Percentiles rank a stretch among this genome's conserved stretches.
Conservation (phyloP, 2,113 vertebrate species). For the Macroglossus sobrinus region DNA sequence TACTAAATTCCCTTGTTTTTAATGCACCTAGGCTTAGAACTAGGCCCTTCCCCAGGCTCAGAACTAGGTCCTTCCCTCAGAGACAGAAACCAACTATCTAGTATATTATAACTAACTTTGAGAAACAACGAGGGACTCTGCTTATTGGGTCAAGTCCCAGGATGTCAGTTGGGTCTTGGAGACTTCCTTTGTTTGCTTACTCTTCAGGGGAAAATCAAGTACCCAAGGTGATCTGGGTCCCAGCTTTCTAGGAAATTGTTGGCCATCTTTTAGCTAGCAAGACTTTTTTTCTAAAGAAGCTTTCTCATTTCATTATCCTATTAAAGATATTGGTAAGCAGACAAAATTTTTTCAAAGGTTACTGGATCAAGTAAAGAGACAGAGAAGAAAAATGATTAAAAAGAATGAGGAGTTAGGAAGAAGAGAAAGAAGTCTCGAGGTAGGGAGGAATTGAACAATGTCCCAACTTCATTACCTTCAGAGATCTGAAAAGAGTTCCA, state of each 20-base stretch:
- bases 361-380: neutral
- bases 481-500: neutral
- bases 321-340: neutral
- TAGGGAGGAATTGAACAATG: neutral
- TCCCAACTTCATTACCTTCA: neutral
- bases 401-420: neutral
- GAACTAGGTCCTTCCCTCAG: neutral
- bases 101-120: neutral
- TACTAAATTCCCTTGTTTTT: neutral
- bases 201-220: neutral
- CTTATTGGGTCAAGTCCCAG: neutral
- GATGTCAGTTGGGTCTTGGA: neutral
- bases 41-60: neutral
- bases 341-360: neutral
- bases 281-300: neutral
- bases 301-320: neutral
- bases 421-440: neutral
- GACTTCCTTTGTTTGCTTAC: neutral
- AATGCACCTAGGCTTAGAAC: neutral
- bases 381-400: neutral
- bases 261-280: neutral
- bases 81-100: neutral
- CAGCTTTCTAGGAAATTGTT: neutral
- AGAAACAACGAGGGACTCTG: neutral
- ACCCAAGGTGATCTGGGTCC: neutral